Conservation (phyloP, 2,113 vertebrate species). For the Gnathonemus echidnorhynchus region DNA sequence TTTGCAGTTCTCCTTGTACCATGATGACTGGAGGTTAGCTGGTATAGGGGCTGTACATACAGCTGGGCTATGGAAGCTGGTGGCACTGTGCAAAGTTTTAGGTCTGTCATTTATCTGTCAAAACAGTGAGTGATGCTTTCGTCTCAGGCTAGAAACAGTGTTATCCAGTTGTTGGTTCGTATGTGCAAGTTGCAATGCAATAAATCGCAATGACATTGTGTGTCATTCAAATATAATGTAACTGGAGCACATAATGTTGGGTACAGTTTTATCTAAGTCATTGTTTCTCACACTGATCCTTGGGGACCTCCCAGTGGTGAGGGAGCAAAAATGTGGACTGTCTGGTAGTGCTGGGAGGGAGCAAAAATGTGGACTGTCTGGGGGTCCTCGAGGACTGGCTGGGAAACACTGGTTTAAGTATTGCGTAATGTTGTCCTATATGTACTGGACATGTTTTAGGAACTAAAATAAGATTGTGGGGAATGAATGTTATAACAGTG, state of each 20-base stretch:
- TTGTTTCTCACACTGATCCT: background rate
- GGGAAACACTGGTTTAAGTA: background rate
- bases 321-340: background rate
- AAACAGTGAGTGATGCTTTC: background rate
- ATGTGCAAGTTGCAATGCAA: background rate
- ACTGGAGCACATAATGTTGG: background rate
- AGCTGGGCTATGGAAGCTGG: background rate
- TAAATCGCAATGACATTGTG: background rate
- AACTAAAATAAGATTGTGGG: background rate
- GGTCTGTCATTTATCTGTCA: background rate
- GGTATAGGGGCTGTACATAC: background rate
- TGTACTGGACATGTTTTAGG: background rate
- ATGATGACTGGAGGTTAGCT: background rate
- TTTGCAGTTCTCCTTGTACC: background rate
- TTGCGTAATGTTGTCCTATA: background rate
- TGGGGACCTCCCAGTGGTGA: background rate
- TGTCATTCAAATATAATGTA: background rate
- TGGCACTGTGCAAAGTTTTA: background rate
- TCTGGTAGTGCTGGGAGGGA: background rate
- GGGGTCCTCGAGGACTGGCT: background rate
- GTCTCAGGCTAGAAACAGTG: background rate
- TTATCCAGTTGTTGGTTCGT: background rate
- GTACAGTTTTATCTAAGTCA: background rate
- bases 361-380: background rate
- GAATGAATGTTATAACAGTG: background rate